Evolutionary conservation across 2,888 invertebrate species (phyloP).

Genomic region (Sarcophaga subvicina): DNA sequence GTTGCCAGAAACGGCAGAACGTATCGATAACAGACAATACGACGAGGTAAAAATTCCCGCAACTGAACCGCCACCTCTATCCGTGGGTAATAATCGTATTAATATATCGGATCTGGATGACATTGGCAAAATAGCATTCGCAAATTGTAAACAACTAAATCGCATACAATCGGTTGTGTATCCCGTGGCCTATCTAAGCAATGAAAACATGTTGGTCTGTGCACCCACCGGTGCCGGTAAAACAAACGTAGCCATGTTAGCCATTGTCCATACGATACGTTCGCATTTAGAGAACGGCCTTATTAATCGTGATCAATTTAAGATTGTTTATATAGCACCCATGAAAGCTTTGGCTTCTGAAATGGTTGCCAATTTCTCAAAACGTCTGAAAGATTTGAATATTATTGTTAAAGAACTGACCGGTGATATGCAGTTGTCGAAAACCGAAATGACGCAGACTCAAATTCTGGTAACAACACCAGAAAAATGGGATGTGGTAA

Average conservation of each 20-base stretch:
- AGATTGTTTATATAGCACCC: slow-evolving; percentile 99
- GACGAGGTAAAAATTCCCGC: slow-evolving; percentile 94
- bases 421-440: slow-evolving; percentile 98
- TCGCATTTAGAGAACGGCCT: slow-evolving; percentile 91
- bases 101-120: slow-evolving; percentile 84
- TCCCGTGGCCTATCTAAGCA: slow-evolving; percentile 96
- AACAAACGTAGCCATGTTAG: slow-evolving; percentile 97
- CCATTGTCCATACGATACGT: slow-evolving; percentile 95
- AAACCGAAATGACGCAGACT: slow-evolving; percentile 95
- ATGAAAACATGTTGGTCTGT: slow-evolving; percentile 98
- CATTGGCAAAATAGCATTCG: slow-evolving; percentile 94
- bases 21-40: slow-evolving; percentile 88
- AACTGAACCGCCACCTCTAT: slow-evolving; percentile 83
- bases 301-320: slow-evolving; percentile 95
- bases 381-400: slow-evolving; percentile 89
- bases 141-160: slow-evolving; percentile 93
- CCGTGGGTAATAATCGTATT: slow-evolving; percentile 86
- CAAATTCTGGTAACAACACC: slow-evolving; percentile 99
- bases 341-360: slow-evolving; percentile 99
- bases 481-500: slow-evolving; percentile 99
- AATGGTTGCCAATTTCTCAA: slow-evolving; percentile 97
- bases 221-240: slow-evolving; percentile 99
- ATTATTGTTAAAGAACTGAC: slow-evolving; percentile 95
- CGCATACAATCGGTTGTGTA: slow-evolving; percentile 98
- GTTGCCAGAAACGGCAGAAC: slow-evolving; percentile 90